These are phyloP conservation scores for Mixornis gularis DNA, from an alignment of 2,113 vertebrate genomes.

Conservation along the genomic window DNA sequence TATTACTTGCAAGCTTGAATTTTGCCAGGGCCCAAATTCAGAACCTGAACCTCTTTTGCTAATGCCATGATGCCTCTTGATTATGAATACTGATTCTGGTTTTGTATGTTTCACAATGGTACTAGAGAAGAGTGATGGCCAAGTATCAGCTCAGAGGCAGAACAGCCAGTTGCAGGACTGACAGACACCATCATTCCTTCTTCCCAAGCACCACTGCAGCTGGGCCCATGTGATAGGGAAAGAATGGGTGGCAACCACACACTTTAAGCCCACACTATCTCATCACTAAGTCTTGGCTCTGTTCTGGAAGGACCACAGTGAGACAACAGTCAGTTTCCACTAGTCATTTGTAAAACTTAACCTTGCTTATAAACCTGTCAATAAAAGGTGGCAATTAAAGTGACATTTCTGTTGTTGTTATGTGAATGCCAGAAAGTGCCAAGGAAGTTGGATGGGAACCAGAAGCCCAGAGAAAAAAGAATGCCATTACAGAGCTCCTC, in stretches of 20 bases:
- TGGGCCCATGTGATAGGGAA: background rate
- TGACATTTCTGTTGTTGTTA: background rate
- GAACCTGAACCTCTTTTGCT: background rate
- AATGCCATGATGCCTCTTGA: background rate
- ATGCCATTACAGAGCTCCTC: background rate
- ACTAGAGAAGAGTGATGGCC: background rate
- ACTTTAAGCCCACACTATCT: background rate
- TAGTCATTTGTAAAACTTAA: background rate
- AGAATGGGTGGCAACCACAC: background rate
- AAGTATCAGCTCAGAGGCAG: background rate
- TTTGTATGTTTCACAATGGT: background rate
- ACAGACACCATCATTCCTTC: background rate
- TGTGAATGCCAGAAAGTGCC: background rate
- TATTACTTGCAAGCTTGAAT: background rate
- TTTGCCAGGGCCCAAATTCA: background rate
- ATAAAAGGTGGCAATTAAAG: background rate
- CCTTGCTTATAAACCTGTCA: background rate
- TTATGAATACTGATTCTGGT: background rate
- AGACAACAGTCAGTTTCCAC: background rate
- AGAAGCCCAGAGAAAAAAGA: background rate
- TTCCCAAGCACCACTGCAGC: background rate
- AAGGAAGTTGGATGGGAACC: background rate
- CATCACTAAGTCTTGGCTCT: background rate
- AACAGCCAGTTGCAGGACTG: background rate
- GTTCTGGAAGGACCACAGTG: background rate